Evolutionary conservation across 2,113 vertebrate species (phyloP).

Genomic region (Oreotragus oreotragus): DNA sequence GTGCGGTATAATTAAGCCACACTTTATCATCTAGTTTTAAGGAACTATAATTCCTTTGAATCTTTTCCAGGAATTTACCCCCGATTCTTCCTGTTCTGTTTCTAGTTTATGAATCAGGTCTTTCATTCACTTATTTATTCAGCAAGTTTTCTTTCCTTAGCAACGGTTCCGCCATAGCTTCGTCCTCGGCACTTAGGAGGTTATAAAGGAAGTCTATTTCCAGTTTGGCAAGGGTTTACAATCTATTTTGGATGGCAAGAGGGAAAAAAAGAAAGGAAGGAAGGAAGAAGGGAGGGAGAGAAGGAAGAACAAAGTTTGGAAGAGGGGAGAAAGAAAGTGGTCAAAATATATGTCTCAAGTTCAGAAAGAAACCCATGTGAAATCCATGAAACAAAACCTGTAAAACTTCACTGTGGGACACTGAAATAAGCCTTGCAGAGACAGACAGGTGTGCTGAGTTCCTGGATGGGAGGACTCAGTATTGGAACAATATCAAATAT

Average conservation of each 20-base stretch:
- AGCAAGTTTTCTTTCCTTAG: conserved; percentile 33
- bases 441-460: not conserved
- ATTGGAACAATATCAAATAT: not conserved
- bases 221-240: not conserved
- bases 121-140: conserved; percentile 43
- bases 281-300: not conserved
- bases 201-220: not conserved
- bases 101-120: conserved; percentile 31
- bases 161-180: not conserved
- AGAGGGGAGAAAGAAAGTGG: not conserved
- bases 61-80: not conserved
- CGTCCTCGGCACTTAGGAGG: not conserved
- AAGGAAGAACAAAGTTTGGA: not conserved
- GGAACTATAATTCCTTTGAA: not conserved
- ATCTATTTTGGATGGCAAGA: not conserved
- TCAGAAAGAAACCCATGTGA: not conserved
- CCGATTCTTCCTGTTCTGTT: not conserved
- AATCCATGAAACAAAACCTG: not conserved
- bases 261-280: not conserved
- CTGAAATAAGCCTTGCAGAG: not conserved
- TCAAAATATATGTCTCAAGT: not conserved
- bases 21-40: conserved; percentile 31
- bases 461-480: not conserved
- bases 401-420: not conserved
- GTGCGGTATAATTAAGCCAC: not conserved